Evolutionary conservation across 1,140 invertebrate species (phyloP).

Genomic region (Polyergus mexicanus): DNA sequence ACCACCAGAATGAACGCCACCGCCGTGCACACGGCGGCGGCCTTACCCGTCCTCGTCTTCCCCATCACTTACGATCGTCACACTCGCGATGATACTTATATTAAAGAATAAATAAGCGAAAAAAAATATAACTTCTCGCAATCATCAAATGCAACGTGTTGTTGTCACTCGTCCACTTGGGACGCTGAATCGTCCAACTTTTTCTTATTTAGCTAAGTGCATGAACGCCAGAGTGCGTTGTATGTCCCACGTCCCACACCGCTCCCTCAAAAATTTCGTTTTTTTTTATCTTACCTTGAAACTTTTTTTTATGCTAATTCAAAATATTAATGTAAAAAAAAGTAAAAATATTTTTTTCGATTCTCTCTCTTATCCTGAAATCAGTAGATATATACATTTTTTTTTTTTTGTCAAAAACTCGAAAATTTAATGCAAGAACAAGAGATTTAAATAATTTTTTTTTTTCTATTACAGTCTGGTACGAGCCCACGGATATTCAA

Average conservation of each 20-base stretch:
- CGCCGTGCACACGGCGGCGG: slow-evolving; percentile 89
- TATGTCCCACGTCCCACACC: background rate
- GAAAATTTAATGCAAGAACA: background rate
- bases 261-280: background rate
- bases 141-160: background rate
- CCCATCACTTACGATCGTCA: slow-evolving; percentile 74
- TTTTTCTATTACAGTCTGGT: slow-evolving; percentile 88
- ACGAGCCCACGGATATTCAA: slow-evolving; percentile 89
- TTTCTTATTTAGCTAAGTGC: background rate
- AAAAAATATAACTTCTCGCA: background rate
- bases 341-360: background rate
- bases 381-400: background rate
- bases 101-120: background rate
- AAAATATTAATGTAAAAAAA: slow-evolving; percentile 8
- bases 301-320: background rate
- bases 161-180: background rate
- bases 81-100: background rate
- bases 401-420: too few species aligned
- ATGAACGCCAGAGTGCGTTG: slow-evolving; percentile 14
- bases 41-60: slow-evolving; percentile 90
- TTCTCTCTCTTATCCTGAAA: background rate
- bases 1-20: slow-evolving; percentile 92
- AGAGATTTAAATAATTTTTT: background rate
- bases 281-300: background rate
- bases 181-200: background rate